Base-by-base conservation (phyloP, 1,140 invertebrate genomes). In the Cydia pomonella region DNA sequence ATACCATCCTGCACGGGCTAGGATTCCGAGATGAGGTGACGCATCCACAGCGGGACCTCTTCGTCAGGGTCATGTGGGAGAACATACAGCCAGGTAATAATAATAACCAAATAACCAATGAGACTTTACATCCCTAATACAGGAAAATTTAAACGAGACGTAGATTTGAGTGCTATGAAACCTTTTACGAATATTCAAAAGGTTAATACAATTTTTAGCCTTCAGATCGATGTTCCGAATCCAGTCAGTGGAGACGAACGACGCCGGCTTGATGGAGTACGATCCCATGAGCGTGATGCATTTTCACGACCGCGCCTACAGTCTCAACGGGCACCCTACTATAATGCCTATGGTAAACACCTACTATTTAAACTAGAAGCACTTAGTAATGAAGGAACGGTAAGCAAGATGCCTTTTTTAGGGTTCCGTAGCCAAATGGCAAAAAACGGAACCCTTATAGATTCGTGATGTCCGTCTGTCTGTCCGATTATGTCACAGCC, bases 1-100 rank as follows among this genome's bases (percentile, higher is more conserved):
- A 98, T 81, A 95, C 98, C 80, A 86, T 98, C 77, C 96, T 98
- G 94, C 97, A 98, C 79, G 95, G 95, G 0, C 83, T 97, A 29
- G 97, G 97, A 0, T 97, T 98, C 83, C 94, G 96, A 76, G 97
- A 98, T 83, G 97, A 98, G 85, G 97, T 98, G 78, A 96, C 95
- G 74, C 94, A 97, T 76, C 94, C 92, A 50, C 96, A 98, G 74
- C 93, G 97, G 12, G 97, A 98, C 81, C 91, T 95, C 10, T 97
- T 94, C 83, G 95, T 98, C 3, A 90, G 87, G 13, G 95, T 98
- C n/a, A 86, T 95, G 64, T 97, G 95, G 93, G 81, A 95, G 2
- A 98, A 98, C 85, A 96, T 98, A 50, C 90, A 94, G 78, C 85
- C 89, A 76, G 94, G 95, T 64, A 66, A 16, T 59, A 38, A 23